Evolutionary conservation across 2,888 invertebrate species (phyloP).

Genomic region (Therioaphis trifolii): DNA sequence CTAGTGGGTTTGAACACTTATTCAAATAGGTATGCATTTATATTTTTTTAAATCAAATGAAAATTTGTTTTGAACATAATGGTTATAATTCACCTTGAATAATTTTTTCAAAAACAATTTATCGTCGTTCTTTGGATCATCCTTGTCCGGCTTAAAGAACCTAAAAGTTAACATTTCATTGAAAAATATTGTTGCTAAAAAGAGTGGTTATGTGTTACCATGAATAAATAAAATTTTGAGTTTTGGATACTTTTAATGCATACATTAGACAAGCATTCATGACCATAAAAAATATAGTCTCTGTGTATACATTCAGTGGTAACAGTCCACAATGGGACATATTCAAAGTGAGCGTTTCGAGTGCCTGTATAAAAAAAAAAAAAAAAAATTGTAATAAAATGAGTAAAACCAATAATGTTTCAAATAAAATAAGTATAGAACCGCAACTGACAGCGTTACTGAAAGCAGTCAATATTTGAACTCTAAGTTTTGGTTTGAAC

Average conservation of each 20-base stretch:
- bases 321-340: not conserved
- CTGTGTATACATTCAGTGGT: slow-evolving; percentile 14
- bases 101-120: slow-evolving; percentile 30
- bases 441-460: slow-evolving; percentile 58
- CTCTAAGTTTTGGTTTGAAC: slow-evolving; percentile 43
- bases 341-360: slow-evolving; percentile 39
- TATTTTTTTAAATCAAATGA: too few relatives aligned
- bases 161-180: not conserved
- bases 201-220: slow-evolving; percentile 55
- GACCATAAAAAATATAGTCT: slow-evolving; percentile 61
- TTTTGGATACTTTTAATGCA: slow-evolving; percentile 38
- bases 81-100: slow-evolving; percentile 36
- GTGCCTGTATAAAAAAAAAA: slow-evolving; percentile 29
- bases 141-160: slow-evolving; percentile 14
- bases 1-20: too few relatives aligned
- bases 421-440: not conserved
- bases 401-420: not conserved
- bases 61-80: too few relatives aligned
- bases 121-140: not conserved
- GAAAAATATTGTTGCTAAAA: not conserved
- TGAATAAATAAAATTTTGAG: not conserved
- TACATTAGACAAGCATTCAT: slow-evolving; percentile 61
- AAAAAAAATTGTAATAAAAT: not conserved
- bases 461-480: slow-evolving; percentile 42
- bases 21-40: too few relatives aligned